Evolutionary conservation across 1,140 invertebrate genomes (phyloP).

Genomic region (Drosophila nasuta): DNA sequence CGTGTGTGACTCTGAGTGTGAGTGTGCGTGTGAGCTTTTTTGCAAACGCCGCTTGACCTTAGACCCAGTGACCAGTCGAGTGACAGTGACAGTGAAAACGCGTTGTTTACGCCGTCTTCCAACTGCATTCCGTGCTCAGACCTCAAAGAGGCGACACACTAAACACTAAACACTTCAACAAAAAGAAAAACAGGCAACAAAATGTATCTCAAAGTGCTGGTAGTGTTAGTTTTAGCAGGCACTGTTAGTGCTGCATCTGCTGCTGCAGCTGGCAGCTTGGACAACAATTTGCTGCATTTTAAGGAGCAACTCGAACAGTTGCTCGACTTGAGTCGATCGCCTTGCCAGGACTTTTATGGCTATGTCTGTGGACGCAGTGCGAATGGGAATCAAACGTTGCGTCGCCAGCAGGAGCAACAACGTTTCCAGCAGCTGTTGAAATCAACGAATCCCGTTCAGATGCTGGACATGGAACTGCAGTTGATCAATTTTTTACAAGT

Average conservation of each 20-base stretch:
- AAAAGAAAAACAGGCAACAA: not conserved
- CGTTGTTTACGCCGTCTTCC: no score
- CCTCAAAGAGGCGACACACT: conserved; percentile 2
- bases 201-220: conserved; percentile 38
- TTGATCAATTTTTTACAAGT: conserved; percentile 75
- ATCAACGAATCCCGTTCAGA: conserved; percentile 43
- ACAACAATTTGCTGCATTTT: conserved; percentile 69
- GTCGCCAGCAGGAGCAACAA: conserved; percentile 52
- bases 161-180: no score
- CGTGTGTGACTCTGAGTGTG: not conserved
- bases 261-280: conserved; percentile 23
- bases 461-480: conserved; percentile 72
- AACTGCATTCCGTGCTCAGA: conserved; percentile 26
- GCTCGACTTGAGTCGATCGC: conserved; percentile 54
- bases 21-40: conserved; percentile 9
- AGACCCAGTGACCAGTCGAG: conserved; percentile 9
- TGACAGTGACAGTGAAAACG: conserved; percentile 14
- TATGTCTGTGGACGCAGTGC: conserved; percentile 68
- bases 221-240: conserved; percentile 16
- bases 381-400: conserved; percentile 52
- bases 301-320: conserved; percentile 68
- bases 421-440: conserved; percentile 68
- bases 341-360: conserved; percentile 75
- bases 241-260: not conserved
- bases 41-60: conserved; percentile 20